Percentiles rank a stretch among this genome's conserved stretches.
These are phyloP conservation scores for Sarotherodon lohbergeri DNA, from an alignment of 2,113 vertebrate genomes.

Conservation along the genomic window DNA sequence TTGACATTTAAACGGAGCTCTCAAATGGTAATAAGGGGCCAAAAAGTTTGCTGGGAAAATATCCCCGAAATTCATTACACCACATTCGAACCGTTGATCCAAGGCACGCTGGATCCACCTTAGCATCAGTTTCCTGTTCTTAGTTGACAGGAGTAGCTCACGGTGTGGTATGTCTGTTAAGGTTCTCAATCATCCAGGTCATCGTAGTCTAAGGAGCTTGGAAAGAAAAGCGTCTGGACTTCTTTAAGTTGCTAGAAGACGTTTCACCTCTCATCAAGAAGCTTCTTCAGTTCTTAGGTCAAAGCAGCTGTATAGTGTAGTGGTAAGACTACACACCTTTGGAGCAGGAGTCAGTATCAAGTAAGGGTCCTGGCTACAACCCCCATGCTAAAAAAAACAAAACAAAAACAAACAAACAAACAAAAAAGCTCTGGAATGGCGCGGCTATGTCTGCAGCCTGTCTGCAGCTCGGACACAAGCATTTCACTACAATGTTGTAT, in stretches of 20 bases:
- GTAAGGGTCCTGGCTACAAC: too few species aligned
- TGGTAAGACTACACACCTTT: too few species aligned
- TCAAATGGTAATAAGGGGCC: background rate
- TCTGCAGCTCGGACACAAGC: too few species aligned
- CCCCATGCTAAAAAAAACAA: too few species aligned
- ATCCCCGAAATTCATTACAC: background rate
- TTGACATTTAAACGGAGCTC: background rate
- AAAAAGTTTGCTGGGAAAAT: background rate
- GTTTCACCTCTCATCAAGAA: accelerated
- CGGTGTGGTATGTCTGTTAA: accelerated
- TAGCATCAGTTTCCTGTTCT: background rate
- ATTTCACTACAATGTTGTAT: too few species aligned
- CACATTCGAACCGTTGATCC: background rate
- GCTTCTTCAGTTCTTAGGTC: background rate
- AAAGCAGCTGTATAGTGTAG: background rate
- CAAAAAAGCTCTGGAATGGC: too few species aligned
- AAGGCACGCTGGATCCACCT: background rate
- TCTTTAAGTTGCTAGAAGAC: background rate
- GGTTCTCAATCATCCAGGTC: background rate
- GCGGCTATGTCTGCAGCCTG: too few species aligned
- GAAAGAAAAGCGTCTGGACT: background rate
- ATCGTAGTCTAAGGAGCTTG: background rate
- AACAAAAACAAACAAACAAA: too few species aligned
- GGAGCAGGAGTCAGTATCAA: too few species aligned
- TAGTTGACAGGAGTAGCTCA: accelerated